These are phyloP conservation scores for Smittia aterrima DNA, from an alignment of 2,888 invertebrate species.

Conservation along the genomic window DNA sequence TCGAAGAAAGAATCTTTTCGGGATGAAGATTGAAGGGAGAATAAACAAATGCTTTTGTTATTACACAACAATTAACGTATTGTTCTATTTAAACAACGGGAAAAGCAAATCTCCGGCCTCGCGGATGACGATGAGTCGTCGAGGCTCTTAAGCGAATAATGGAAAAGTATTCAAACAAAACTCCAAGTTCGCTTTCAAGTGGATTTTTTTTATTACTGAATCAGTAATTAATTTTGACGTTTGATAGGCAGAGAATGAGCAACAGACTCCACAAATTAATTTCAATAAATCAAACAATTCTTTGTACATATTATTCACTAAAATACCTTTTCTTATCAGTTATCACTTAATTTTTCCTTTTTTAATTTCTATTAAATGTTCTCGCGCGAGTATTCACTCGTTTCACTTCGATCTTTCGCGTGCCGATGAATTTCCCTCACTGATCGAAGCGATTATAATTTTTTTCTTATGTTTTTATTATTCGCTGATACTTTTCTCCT, in stretches of 20 bases:
- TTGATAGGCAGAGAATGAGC: not conserved
- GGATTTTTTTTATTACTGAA: not conserved
- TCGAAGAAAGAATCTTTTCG: constrained; percentile 5
- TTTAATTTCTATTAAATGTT: not conserved
- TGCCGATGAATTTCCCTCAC: not conserved
- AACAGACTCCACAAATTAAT: not conserved
- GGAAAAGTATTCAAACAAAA: not conserved
- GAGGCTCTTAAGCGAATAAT: not conserved
- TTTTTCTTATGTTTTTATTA: constrained; percentile 7
- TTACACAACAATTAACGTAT: constrained; percentile 22
- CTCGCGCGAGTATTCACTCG: not conserved
- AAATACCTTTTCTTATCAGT: not conserved
- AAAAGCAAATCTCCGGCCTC: not conserved
- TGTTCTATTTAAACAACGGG: constrained; percentile 25
- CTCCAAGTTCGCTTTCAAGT: not conserved
- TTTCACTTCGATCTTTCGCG: not conserved
- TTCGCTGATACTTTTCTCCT: not conserved
- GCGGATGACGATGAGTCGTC: not conserved
- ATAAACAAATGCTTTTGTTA: constrained; percentile 22
- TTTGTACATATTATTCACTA: not conserved
- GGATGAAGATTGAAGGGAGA: not conserved
- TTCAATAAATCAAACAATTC: not conserved
- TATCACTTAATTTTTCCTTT: not conserved
- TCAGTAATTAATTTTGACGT: not conserved
- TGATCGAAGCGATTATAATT: not conserved